Percentiles rank a stretch among this genome's conserved stretches.
Evolutionary conservation across 2,888 invertebrate species (phyloP).

Genomic region (Lomographa bimaculata): DNA sequence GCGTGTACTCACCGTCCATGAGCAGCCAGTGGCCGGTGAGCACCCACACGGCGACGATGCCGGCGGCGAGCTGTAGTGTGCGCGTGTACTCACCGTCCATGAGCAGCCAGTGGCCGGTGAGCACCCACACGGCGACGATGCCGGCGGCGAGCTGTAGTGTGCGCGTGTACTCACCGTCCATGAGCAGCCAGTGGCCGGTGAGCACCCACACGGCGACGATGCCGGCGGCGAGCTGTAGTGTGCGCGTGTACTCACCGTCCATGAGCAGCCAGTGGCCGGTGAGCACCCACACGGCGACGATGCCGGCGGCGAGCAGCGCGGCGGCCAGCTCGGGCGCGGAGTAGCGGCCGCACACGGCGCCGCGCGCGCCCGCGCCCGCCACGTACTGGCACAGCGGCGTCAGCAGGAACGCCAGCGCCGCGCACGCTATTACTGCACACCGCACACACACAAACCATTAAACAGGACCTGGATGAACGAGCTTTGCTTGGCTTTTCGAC

Average conservation of each 20-base stretch:
- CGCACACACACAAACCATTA: constrained; percentile 6
- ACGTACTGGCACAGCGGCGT: constrained; percentile 99
- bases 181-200: constrained; percentile 98
- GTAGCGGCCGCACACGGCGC: constrained; percentile 96
- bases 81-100: constrained; percentile 98
- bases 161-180: constrained; percentile 97
- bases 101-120: constrained; percentile 98
- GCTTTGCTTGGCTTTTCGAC: no score
- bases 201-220: constrained; percentile 99
- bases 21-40: constrained; percentile 87
- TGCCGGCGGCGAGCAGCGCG: constrained; percentile 94
- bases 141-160: constrained; percentile 94
- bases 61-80: constrained; percentile 93
- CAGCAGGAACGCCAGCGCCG: constrained; percentile 97
- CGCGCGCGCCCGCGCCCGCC: constrained; percentile 87
- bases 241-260: constrained; percentile 94
- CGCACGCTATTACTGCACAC: constrained; percentile 94
- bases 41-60: constrained; percentile 98
- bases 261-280: constrained; percentile 99
- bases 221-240: constrained; percentile 93
- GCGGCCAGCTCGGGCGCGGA: constrained; percentile 97
- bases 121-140: constrained; percentile 98
- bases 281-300: constrained; percentile 98
- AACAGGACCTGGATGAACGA: no score
- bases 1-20: background rate